A percentile compares a stretch with the other conserved stretches of the same genome.
Evolutionary conservation across 2,797 vertebrate genomes (phyloP).

Genomic region (Peromyscus attwateri): DNA sequence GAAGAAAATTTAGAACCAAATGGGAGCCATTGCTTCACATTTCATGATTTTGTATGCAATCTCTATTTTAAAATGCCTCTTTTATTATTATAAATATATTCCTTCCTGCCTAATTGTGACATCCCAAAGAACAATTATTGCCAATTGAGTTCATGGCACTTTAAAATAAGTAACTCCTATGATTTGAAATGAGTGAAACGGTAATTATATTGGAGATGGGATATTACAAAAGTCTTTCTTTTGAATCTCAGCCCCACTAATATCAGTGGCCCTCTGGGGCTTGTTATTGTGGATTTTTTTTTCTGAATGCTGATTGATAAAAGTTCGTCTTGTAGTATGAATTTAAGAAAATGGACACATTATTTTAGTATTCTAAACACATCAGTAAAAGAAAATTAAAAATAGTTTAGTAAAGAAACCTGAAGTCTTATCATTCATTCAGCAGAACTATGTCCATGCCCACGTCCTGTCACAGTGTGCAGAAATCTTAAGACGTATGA

Average conservation of each 20-base stretch:
- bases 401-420: not conserved
- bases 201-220: conserved; percentile 64
- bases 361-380: conserved; percentile 37
- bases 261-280: not conserved
- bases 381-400: conserved; percentile 54
- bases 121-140: conserved; percentile 74
- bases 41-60: conserved; percentile 77
- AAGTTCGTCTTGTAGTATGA: conserved; percentile 73
- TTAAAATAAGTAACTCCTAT: conserved; percentile 74
- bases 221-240: conserved; percentile 27
- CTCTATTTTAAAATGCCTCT: conserved; percentile 72
- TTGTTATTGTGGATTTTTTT: conserved; percentile 55
- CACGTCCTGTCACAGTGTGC: not conserved
- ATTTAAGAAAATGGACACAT: conserved; percentile 63
- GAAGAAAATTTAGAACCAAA: conserved; percentile 81
- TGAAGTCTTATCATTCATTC: not conserved
- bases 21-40: conserved; percentile 78
- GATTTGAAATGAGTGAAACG: conserved; percentile 67
- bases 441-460: not conserved
- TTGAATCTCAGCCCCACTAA: conserved; percentile 57
- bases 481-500: conserved; percentile 49
- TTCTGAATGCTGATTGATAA: conserved; percentile 61
- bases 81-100: conserved; percentile 78
- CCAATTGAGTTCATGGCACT: conserved; percentile 61
- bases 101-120: conserved; percentile 76